Evolutionary conservation across 2,113 vertebrate genomes (phyloP).

Genomic region (Mormoops blainvillei): DNA sequence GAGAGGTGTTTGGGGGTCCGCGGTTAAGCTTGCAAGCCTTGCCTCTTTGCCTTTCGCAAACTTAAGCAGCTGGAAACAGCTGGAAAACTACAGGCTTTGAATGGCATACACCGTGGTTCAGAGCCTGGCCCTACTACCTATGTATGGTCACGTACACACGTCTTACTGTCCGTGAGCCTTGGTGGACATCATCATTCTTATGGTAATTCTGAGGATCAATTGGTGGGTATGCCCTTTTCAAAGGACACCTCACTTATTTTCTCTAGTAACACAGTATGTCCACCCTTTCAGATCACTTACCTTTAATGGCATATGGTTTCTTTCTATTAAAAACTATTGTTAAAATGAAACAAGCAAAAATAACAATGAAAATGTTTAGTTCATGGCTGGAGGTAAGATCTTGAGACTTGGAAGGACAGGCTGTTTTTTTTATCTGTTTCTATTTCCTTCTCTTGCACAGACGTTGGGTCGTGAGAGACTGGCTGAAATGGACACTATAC

Average conservation of each 20-base stretch:
- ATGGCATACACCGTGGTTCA: neutral
- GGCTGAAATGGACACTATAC: conserved; percentile 36
- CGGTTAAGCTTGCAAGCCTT: neutral
- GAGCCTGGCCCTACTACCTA: neutral
- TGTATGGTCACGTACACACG: neutral
- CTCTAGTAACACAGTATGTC: neutral
- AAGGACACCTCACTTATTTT: neutral
- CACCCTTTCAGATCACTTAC: neutral
- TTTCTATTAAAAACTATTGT: neutral
- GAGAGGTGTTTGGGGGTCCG: no score
- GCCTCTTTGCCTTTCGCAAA: neutral
- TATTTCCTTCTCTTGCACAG: conserved; percentile 27
- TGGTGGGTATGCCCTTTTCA: neutral
- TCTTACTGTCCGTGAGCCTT: neutral
- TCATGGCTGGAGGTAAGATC: neutral
- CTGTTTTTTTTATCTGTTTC: neutral
- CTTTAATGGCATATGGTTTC: neutral
- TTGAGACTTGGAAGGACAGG: neutral
- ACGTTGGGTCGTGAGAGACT: conserved; percentile 43
- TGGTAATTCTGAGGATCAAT: neutral
- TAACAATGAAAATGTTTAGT: neutral
- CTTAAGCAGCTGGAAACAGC: neutral
- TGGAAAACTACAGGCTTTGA: neutral
- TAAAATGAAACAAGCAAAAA: neutral
- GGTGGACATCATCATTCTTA: neutral